Evolutionary conservation across 2,888 invertebrate species (phyloP), one percentile per base, ranked within the genome.

Genomic region (Hemicrepidius hirtus): DNA sequence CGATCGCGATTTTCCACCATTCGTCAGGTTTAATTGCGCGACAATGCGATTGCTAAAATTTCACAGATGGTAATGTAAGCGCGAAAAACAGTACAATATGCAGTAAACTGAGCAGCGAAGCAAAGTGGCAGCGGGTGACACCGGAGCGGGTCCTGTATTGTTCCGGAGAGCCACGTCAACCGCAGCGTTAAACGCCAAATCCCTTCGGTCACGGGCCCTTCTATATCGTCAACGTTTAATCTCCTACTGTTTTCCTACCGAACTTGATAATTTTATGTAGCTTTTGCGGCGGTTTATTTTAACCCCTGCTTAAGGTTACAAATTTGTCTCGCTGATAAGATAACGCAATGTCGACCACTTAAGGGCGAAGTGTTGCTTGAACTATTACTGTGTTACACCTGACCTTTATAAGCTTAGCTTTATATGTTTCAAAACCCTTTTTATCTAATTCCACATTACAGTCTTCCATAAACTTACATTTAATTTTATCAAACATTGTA

Each of bases 181-280:
- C 63, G 53, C 64, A 64, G 62, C 69, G 55, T 69, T 69, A 63
- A 60, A 69, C 64, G 50, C 18, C 59, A 64, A 69, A 69, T 64
- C 69, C 64, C 57, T 69, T 41, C 55, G 69, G 69, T 50, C 68
- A 50, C 49, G 53, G 53, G 62, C 41, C 68, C 62, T 53, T 68
- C 37, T 60, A 53, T 69, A 64, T 57, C 69, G 63, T 69, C 69
- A 57, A 44, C 63, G 53, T 41, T 69, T 69, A 64, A 69, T 69
- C 69, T 68, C 50, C 49, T 46, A 62, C 68, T 69, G 57, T 69
- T 69, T 63, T 64, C 63, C 24, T 20, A 55, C 55, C 41, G 13
- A 63, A 53, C 55, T 69, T 64, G 68, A 63, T 69, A 69, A 69
- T 69, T 69, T 69, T 63, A 69, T 53, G 60, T 62, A 57, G 60